Conservation (phyloP, 1,140 invertebrate genomes). For the Rhynchophorus ferrugineus region DNA sequence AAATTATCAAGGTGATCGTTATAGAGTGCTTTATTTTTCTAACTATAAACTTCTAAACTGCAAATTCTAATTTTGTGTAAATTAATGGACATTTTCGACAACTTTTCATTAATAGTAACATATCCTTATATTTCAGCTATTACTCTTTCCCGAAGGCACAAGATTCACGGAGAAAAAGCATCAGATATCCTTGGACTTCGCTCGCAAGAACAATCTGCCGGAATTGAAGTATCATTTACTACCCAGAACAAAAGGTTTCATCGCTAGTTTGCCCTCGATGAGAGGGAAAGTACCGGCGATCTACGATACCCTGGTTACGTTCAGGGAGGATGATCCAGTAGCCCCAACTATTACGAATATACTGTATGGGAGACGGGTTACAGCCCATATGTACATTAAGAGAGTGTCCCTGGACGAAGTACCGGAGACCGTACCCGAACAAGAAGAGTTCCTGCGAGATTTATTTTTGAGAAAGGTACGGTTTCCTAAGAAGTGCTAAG, state of each 20-base stretch:
- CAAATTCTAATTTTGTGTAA: too few relatives aligned
- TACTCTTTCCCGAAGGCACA: conserved; percentile 93
- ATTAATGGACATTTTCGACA: not conserved
- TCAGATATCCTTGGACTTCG: conserved; percentile 79
- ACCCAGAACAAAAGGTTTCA: conserved; percentile 90
- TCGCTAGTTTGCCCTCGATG: conserved; percentile 62
- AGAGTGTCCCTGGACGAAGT: conserved; percentile 74
- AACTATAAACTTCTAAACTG: too few relatives aligned
- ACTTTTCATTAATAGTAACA: conserved; percentile 5
- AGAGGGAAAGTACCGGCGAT: conserved; percentile 72
- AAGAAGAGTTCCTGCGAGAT: conserved; percentile 73
- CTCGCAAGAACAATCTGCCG: conserved; percentile 75
- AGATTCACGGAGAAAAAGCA: conserved; percentile 84
- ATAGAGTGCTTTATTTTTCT: too few relatives aligned
- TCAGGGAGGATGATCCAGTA: conserved; percentile 55
- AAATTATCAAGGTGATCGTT: too few relatives aligned
- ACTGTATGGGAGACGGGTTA: conserved; percentile 66
- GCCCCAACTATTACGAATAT: conserved; percentile 75
- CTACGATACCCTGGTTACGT: conserved; percentile 77
- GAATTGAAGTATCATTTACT: conserved; percentile 83
- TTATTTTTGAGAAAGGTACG: conserved; percentile 71
- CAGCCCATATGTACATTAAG: conserved; percentile 71
- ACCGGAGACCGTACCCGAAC: conserved; percentile 70
- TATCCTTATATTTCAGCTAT: conserved; percentile 59
- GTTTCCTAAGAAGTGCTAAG: too few relatives aligned